Evolutionary conservation across 2,888 invertebrate species (phyloP).

Genomic region (Cephus pygmeus): DNA sequence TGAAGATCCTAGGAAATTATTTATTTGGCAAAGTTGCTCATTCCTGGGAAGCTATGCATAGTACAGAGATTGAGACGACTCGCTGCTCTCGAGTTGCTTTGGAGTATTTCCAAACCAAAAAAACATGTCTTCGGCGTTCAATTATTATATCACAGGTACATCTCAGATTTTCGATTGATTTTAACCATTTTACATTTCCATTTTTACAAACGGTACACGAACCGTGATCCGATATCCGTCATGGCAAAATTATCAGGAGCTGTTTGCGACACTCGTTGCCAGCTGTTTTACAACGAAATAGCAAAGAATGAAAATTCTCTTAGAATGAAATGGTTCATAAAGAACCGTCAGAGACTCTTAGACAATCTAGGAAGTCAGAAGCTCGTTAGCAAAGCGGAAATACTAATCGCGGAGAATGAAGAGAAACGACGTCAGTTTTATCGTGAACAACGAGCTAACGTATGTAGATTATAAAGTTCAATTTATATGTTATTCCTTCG

Average conservation of each 20-base stretch:
- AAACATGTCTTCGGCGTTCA: not conserved
- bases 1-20: not conserved
- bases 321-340: constrained; percentile 53
- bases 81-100: not conserved
- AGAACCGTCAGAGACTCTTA: constrained; percentile 50
- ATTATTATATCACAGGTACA: not conserved
- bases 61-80: not conserved
- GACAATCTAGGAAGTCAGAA: constrained; percentile 42
- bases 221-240: not conserved
- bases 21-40: not conserved
- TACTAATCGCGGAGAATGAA: not conserved
- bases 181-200: not conserved
- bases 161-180: not conserved
- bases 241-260: constrained; percentile 34
- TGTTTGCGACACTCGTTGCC: constrained; percentile 51
- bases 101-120: not conserved
- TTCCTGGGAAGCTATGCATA: not conserved
- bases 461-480: not conserved
- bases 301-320: constrained; percentile 43
- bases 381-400: constrained; percentile 26
- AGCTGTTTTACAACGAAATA: constrained; percentile 48
- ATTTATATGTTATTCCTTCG: not conserved
- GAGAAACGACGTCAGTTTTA: not conserved
- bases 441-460: not conserved
- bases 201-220: not conserved